Evolutionary conservation across 2,797 vertebrate species (phyloP), one percentile per base, ranked within the genome.

Genomic region (Synaphobranchus kaupii): DNA sequence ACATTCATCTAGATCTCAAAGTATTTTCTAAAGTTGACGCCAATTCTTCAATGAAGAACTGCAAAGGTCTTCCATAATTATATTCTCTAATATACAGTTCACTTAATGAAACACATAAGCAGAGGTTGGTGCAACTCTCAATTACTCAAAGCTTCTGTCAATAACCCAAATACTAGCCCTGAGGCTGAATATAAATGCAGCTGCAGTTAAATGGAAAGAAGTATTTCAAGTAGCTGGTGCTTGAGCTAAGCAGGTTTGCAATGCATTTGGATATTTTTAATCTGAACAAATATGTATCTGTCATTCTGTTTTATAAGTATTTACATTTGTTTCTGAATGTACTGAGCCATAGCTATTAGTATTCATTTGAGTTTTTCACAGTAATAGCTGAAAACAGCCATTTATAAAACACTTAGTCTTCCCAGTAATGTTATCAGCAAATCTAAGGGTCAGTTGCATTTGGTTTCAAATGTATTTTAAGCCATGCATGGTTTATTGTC

Each of bases 341-440:
- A 60, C 58, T 60, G 12, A 60, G 50, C 50, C 10, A 52, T 52
- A 52, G 5, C 50, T 50, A 56, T 56, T 15, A 56, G 54, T 13
- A 56, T 56, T 15, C 54, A 13, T 56, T 56, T 56, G 13, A 56
- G 54, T 58, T 58, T 58, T 58, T 58, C 15, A 15, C 56, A 17
- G 17, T 58, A 58, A 58, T 58, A 58, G 56, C 56, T 58, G 15
- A 58, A 2, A 17, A 58, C 56, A 58, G 56, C 54, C 54, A 56
- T 56, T 15, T 56, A 56, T 15, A 56, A 66, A 25, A 66, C 25
- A n/a, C 8, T 71, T 13, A 34, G 68, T 9, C n/a, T 28, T 34
- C n/a, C n/a, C n/a, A 68, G 63, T 68, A 68, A 28, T 71, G 68
- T 31, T 71, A 34, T 71, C 68, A 34, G 68, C n/a, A 71, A 71